Evolutionary conservation across 1,140 invertebrate species (phyloP), one percentile per base, ranked within the genome.

Genomic region (Parapsyche elsis): DNA sequence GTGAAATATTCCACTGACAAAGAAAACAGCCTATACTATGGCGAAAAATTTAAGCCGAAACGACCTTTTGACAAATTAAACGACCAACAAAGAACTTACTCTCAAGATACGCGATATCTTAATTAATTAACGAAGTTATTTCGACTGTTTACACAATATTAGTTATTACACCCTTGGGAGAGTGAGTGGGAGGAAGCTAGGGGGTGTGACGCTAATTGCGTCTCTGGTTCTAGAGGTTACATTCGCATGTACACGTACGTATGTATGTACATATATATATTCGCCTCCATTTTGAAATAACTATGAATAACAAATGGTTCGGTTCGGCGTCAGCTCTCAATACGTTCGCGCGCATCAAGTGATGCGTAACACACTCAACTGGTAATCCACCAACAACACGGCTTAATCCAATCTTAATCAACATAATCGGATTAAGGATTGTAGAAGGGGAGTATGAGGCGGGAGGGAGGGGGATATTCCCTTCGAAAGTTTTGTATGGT

Each of bases 301-400:
- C 57, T 61, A 61, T 61, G 57, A 61, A 61, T 61, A 61, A 61
- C 57, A 61, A 61, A 61, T 61, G 57, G 57, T 61, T 61, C 57
- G 57, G 57, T 61, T 61, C 21, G n/a, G 9, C n/a, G 57, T 38
- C 30, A 61, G 57, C n/a, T 61, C 57, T 61, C 57, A 61, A 61
- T 61, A 61, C 57, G 53, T 14, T 46, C 53, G 57, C 57, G 57
- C 57, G 30, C 30, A 38, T 38, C 30, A 61, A 61, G 57, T 61
- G 57, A 61, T 61, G 57, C 57, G 57, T 21, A 21, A 61, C 16
- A 61, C 57, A 61, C 57, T 19, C 16, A 61, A 19, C 57, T 61
- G 57, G n/a, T 61, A 61, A 61, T 61, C 57, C 57, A 61, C 57
- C 57, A 21, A 61, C 57, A 61, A 61, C 57, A 61, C 57, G 57